phyloP scores from a whole-genome alignment of 2,113 vertebrate genomes.

The Scopus umbretta region DNA sequence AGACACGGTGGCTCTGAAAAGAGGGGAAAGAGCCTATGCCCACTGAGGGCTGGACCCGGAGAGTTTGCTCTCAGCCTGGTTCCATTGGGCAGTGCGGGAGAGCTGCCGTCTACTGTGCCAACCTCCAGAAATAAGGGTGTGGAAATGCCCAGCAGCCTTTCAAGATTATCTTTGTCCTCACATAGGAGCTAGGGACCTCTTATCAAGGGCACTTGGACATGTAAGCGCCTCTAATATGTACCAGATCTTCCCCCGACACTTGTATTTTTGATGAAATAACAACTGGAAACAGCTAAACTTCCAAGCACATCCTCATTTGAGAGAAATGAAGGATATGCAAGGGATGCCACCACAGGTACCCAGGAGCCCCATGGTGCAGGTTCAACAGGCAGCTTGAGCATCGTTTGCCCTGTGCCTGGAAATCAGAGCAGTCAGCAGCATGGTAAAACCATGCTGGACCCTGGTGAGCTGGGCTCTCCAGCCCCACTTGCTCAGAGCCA shows the following conservation, averaged over 20 bases:
- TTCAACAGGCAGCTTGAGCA: neutral
- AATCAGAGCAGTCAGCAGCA: neutral
- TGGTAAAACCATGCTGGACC: rapidly evolving
- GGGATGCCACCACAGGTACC: neutral
- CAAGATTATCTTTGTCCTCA: neutral
- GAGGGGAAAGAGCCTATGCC: neutral
- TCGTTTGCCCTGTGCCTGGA: neutral
- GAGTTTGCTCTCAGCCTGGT: neutral
- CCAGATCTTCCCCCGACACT: neutral
- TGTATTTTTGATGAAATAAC: neutral
- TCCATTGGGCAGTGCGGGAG: rapidly evolving
- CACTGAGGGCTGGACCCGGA: rapidly evolving
- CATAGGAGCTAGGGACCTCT: neutral
- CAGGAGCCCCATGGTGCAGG: neutral
- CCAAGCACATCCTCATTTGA: neutral
- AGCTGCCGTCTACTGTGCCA: neutral
- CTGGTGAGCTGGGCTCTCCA: neutral
- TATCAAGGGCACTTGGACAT: neutral
- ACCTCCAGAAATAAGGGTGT: neutral
- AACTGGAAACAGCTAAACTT: neutral
- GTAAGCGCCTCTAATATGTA: neutral
- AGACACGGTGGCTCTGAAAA: neutral
- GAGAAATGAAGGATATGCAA: neutral
- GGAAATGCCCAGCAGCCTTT: neutral
- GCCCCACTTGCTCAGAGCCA: rapidly evolving